Conservation (phyloP, 2,888 invertebrate species). For the Dicyrtomina minuta region DNA sequence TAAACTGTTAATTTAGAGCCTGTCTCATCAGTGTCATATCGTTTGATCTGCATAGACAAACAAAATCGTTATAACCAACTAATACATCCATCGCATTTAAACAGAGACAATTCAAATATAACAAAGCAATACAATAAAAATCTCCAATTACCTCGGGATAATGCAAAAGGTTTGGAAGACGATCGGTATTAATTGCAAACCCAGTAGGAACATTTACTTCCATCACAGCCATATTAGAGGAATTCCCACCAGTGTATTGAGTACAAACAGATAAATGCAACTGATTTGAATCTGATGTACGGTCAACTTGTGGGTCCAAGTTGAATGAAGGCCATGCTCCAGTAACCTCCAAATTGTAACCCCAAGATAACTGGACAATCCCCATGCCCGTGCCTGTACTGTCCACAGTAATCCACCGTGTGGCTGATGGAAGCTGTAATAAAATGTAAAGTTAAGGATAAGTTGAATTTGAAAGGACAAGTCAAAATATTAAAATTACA, state of each 20-base stretch:
- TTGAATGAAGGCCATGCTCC: slow-evolving; percentile 84
- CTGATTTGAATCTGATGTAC: slow-evolving; percentile 72
- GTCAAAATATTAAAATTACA: too few species aligned
- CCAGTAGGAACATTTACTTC: slow-evolving; percentile 88
- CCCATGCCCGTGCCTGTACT: slow-evolving; percentile 80
- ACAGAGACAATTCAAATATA: not conserved
- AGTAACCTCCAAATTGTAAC: slow-evolving; percentile 81
- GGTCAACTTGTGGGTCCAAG: slow-evolving; percentile 81
- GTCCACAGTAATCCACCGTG: slow-evolving; percentile 68
- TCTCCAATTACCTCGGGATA: slow-evolving; percentile 43
- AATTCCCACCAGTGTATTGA: slow-evolving; percentile 58
- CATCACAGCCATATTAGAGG: slow-evolving; percentile 87
- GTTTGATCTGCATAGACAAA: slow-evolving; percentile 44
- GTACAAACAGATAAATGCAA: slow-evolving; percentile 77
- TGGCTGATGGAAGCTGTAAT: slow-evolving; percentile 61
- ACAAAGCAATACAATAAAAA: too few species aligned
- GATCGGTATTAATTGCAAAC: slow-evolving; percentile 74
- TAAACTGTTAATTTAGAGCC: slow-evolving; percentile 63
- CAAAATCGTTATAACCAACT: not conserved
- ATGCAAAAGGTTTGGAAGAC: slow-evolving; percentile 47
- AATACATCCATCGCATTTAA: too few species aligned
- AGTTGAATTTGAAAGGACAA: too few species aligned
- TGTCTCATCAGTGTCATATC: slow-evolving; percentile 47
- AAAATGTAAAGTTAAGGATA: not conserved
- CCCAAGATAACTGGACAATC: slow-evolving; percentile 74